Base-by-base conservation (phyloP, 2,113 vertebrate species). In the Rhagologus leucostigma region DNA sequence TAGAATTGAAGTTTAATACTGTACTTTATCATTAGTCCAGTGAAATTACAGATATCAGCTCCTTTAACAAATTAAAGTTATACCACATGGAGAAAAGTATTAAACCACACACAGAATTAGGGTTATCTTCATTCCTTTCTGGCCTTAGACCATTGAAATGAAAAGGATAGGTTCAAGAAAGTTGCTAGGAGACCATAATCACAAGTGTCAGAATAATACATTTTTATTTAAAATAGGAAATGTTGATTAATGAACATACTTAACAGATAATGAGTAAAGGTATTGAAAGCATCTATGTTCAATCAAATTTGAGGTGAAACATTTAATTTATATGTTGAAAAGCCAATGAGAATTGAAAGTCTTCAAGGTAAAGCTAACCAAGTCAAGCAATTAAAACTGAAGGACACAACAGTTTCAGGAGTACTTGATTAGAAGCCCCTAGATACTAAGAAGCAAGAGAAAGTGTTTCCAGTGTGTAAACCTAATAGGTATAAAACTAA, bases 171-270 rank as follows among this genome's bases (percentile, higher is more conserved):
- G 41, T 89, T 76, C 11, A 47, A 87, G 89, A 89, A 97, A 95
- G 91, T 95, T 96, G 96, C 96, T 95, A 95, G 91, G 94, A 95
- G 53, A 97, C 89, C 70, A 21, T 92, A 94, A 95, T 96, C 93
- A 62, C 52, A 82, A 87, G 57, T 95, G 93, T 92, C 93, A 93
- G 91, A 95, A 93, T 95, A 95, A 96, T 95, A 81, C 84, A 87
- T 95, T 97, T 96, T 96, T 97, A 97, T 97, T 96, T 97, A 68
- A 95, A 95, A 89, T 53, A 79, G 77, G 44, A 89, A 89, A 96
- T 95, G 69, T 92, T 95, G 94, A 95, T 97, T 95, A 94, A 96
- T 96, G 95, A 91, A 90, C 74, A 60, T 94, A 88, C 74, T 96
- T 95, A 94, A 71, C 47, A 79, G 65, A 79, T 93, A 96, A 96